Evolutionary conservation across 2,113 vertebrate species (phyloP).

Genomic region (Uria lomvia): DNA sequence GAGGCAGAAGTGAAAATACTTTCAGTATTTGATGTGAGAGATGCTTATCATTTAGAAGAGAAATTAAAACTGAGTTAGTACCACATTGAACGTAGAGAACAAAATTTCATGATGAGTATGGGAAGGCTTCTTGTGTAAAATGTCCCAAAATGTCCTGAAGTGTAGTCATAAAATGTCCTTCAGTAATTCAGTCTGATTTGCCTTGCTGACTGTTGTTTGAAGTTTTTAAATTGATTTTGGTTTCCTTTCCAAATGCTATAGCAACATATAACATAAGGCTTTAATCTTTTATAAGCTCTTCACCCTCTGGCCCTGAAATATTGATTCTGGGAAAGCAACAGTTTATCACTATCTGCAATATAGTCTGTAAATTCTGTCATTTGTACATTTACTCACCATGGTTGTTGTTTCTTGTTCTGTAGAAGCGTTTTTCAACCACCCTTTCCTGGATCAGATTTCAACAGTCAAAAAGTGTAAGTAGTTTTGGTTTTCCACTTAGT

Average conservation of each 20-base stretch:
- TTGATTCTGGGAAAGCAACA: constrained; percentile 10
- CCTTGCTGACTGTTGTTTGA: constrained; percentile 4
- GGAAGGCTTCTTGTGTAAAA: not conserved
- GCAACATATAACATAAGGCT: not conserved
- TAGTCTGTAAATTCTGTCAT: not conserved
- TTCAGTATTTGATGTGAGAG: not conserved
- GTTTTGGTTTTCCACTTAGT: not conserved
- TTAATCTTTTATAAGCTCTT: constrained; percentile 44
- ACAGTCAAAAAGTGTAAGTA: constrained; percentile 92
- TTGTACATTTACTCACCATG: not conserved
- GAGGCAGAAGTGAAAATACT: not conserved
- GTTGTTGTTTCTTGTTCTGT: constrained; percentile 48
- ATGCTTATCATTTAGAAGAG: not conserved
- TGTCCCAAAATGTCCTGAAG: not conserved
- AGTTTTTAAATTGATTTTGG: not conserved
- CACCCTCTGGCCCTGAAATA: not conserved
- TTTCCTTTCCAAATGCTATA: not conserved
- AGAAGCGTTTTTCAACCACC: constrained; percentile 93
- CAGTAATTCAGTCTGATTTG: not conserved
- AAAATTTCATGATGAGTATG: not conserved
- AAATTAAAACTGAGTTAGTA: not conserved
- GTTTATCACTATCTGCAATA: not conserved
- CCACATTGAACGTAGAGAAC: not conserved
- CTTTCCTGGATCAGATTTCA: constrained; percentile 89
- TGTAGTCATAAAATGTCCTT: not conserved